phyloP scores from a whole-genome alignment of 2,113 vertebrate genomes.

The Psittacara wagleri region DNA sequence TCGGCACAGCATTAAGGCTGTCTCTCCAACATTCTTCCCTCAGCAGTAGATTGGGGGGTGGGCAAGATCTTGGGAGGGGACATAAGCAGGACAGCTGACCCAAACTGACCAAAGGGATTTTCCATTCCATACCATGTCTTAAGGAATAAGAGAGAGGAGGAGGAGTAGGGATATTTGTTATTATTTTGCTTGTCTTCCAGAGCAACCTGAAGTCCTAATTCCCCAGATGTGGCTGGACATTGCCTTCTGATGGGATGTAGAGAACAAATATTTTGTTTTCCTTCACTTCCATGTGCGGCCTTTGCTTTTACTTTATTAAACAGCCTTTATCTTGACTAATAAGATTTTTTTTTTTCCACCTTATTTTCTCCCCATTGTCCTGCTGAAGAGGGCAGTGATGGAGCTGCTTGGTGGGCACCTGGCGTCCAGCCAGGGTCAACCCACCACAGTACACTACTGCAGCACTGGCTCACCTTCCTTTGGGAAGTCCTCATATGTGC shows the following conservation, averaged over 20 bases:
- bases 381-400: background rate
- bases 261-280: background rate
- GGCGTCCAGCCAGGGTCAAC: background rate
- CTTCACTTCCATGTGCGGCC: background rate
- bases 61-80: background rate
- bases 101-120: background rate
- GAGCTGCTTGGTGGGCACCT: background rate
- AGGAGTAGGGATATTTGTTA: background rate
- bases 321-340: background rate
- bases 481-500: background rate
- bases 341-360: background rate
- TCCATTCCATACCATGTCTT: background rate
- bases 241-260: background rate
- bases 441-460: background rate
- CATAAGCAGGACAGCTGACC: background rate
- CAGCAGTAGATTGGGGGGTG: accelerated
- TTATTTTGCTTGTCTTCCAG: background rate
- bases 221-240: background rate
- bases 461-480: background rate
- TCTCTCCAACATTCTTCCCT: background rate
- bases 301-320: background rate
- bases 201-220: background rate
- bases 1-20: background rate
- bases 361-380: background rate
- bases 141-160: background rate